Base-by-base conservation (phyloP, 92 coral and sea anemone genomes). In the Umimayanthus chanpuru region DNA sequence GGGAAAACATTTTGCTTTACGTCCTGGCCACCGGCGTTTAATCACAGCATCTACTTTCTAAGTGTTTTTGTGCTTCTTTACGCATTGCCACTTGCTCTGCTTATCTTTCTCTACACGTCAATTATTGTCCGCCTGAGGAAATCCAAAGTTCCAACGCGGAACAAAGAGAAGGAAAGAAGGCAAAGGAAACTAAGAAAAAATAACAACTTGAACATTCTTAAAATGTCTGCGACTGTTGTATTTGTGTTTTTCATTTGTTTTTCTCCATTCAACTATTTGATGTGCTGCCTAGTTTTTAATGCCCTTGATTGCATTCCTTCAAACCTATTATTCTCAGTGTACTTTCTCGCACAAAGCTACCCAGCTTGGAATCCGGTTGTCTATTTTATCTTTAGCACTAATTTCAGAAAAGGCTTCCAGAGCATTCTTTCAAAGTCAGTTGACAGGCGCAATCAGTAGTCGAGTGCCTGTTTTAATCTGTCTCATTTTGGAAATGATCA, bases 221-320 rank as follows among this genome's bases (percentile, higher is more conserved):
- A 83, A 82, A 77, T 91, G 91, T 81, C 93, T 38, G 61, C 88
- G 47, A 40, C 88, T 2, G 41, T 91, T 36, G 91, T 91, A 18
- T 53, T 91, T 29, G 41, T 78, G 0, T 91, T 91, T 61, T 91
- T 91, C n/a, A 15, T 91, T 23, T 91, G 93, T 56, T 91, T 91
- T 91, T 91, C 88, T 56, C 93, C 93, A 10, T 25, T 91, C 15
- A 86, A 82, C 3, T 81, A 74, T 20, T 61, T 82, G 0, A 56
- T 84, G 2, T 38, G 39, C n/a, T 65, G 11, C 4, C 0, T 4
- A n/a, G 0, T 65, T 4, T 81, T 81, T 25, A 21, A 26, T 18
- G 14, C 26, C 3, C 7, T 21, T 41, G 4, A 8, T 32, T 32
- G 29, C 4, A 12, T 65, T 40, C 66, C 86, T 4, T 4, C 76